Conservation (phyloP, 2,797 vertebrate species). For the Sternotherus odoratus region DNA sequence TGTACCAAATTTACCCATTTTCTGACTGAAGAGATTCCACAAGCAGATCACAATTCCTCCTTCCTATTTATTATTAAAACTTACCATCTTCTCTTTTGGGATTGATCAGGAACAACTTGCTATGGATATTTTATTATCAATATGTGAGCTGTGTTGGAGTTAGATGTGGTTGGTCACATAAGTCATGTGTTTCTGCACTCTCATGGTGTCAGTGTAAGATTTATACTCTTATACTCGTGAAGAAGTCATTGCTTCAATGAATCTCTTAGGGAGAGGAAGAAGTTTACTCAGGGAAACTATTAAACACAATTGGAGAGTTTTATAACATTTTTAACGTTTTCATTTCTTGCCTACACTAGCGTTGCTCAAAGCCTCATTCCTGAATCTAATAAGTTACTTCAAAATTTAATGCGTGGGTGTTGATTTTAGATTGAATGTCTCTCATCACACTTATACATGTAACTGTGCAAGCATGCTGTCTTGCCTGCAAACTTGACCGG, state of each 20-base stretch:
- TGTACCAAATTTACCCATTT: neutral
- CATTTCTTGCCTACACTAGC: constrained; percentile 9
- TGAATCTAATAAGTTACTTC: constrained; percentile 72
- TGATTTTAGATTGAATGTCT: constrained; percentile 70
- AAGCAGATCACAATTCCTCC: neutral
- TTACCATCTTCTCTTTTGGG: neutral
- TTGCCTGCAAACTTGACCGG: neutral
- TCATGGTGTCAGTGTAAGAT: neutral
- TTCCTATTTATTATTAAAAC: neutral
- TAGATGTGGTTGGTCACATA: neutral
- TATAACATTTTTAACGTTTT: constrained; percentile 55
- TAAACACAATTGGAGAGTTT: constrained; percentile 15
- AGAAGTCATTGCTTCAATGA: neutral
- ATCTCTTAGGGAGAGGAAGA: neutral
- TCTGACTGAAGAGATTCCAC: neutral
- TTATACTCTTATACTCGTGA: neutral
- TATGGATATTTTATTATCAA: neutral
- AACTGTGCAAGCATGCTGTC: constrained; percentile 57
- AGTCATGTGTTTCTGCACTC: constrained; percentile 2
- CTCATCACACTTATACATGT: constrained; percentile 55
- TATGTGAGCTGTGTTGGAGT: neutral
- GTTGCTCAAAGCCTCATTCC: constrained; percentile 71
- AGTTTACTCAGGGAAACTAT: neutral
- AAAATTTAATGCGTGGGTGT: constrained; percentile 65
- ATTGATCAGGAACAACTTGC: neutral